These are phyloP conservation scores for Drosophila takahashii DNA, from an alignment of 1,140 invertebrate genomes.

Conservation along the genomic window DNA sequence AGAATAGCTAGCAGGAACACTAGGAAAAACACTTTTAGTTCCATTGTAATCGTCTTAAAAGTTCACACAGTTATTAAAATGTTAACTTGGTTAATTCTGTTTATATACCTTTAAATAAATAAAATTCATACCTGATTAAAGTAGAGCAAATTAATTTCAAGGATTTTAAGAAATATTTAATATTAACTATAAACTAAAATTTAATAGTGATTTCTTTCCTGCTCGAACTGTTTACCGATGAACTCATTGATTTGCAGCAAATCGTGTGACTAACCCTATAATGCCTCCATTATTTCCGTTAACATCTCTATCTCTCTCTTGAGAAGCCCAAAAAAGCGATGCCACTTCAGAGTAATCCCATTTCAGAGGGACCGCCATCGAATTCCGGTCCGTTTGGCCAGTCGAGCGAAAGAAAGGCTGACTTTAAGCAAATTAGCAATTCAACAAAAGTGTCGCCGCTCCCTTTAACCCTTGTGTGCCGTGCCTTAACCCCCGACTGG, in stretches of 20 bases:
- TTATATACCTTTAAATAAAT: too few species aligned
- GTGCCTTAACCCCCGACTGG: constrained; percentile 47
- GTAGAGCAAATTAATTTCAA: too few species aligned
- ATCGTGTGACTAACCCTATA: constrained; percentile 45
- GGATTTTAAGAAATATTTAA: too few species aligned
- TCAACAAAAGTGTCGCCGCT: constrained; percentile 66
- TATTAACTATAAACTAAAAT: too few species aligned
- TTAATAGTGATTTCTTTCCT: too few species aligned
- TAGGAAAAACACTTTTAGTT: too few species aligned
- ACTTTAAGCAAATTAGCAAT: constrained; percentile 78
- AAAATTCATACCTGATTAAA: too few species aligned
- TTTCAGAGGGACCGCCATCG: constrained; percentile 8
- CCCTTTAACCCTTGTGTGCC: constrained; percentile 3
- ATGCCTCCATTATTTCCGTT: constrained; percentile 41
- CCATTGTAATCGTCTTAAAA: too few species aligned
- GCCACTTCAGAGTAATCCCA: constrained; percentile 36
- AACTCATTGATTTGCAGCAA: constrained; percentile 13
- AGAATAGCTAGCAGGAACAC: too few species aligned
- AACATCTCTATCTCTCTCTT: constrained; percentile 9
- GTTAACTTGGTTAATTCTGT: too few species aligned
- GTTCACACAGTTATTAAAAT: too few species aligned
- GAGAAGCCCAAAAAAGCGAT: constrained; percentile 14
- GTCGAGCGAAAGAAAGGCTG: constrained; percentile 43
- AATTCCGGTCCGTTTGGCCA: constrained; percentile 18
- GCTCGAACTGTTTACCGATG: background rate